Evolutionary conservation across 2,113 vertebrate genomes (phyloP), one percentile per base, ranked within the genome.

Genomic region (Sclerurus mexicanus): DNA sequence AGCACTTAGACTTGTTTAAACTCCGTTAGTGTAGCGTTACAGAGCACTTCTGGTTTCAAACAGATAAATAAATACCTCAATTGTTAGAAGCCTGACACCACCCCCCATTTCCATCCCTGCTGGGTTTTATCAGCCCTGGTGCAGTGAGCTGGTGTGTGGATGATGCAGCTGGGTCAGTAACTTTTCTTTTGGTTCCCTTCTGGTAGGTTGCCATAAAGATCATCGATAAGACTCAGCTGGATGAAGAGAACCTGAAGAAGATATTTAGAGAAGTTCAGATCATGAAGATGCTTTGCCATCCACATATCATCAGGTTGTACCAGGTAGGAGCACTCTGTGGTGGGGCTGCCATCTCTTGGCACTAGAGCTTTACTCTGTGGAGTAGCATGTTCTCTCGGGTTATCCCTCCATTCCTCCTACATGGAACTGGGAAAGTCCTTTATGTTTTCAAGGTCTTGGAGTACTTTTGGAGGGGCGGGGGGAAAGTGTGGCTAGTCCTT

Each of bases 251-350:
- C 96, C 98, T 99, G 93, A 99, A 99, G 98, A 99, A 99, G 98
- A 99, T 99, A 85, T 99, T 99, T 96, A 98, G 99, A 92, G 99
- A 99, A 96, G 99, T 99, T 69, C 99, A 99, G 97, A 99, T 99
- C 91, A 99, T 99, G 99, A 99, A 99, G 98, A 98, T 99, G 99
- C 98, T 99, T 78, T 99, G 99, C 96, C 99, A 99, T 95, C 99
- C 99, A 2, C 99, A 99, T 79, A 99, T 99, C 97, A 99, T 99
- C 97, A 98, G 99, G 88, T 98, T 99, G 20, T 99, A 99, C 97
- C 99, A 99, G 99, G 99, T 99, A 97, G 69, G 97, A 47, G 30
- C 47, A 1, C 37, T 23, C 53, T 7, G 74, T 27, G 2, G 0
- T 1, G 35, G 44, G 23, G 16, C 17, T 59, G 4, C 47, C 56